Percentiles rank a stretch among this genome's conserved stretches.
These are phyloP conservation scores for Vanacampus margaritifer DNA, from an alignment of 2,113 vertebrate species.

Conservation along the genomic window DNA sequence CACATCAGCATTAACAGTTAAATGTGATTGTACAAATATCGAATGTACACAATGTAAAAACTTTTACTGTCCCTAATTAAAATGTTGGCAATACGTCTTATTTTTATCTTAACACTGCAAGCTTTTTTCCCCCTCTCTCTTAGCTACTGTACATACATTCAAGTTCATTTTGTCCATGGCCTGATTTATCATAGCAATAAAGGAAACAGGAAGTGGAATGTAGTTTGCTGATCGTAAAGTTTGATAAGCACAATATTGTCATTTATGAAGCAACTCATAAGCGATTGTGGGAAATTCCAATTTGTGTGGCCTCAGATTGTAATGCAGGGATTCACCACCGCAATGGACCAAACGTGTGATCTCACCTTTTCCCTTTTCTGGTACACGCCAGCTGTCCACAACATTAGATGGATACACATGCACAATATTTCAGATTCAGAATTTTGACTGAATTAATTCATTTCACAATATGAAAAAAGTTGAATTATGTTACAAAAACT, in stretches of 20 bases:
- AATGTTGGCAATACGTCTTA: background rate
- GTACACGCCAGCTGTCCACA: background rate
- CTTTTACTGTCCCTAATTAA: too few relatives aligned
- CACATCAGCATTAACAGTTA: too few relatives aligned
- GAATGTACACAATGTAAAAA: too few relatives aligned
- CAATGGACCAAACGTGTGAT: conserved; percentile 3
- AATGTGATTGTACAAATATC: too few relatives aligned
- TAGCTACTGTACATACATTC: background rate
- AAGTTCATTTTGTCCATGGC: background rate
- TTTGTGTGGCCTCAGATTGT: background rate
- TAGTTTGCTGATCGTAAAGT: conserved; percentile 10
- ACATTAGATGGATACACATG: background rate
- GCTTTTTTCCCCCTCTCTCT: too few relatives aligned
- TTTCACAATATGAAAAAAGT: background rate
- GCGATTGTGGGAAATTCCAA: conserved; percentile 15
- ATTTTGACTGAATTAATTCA: background rate
- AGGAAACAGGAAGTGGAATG: conserved; percentile 14
- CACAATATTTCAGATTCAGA: too few relatives aligned
- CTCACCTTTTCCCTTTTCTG: background rate
- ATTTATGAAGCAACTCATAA: conserved; percentile 6
- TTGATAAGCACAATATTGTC: conserved; percentile 10
- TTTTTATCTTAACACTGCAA: background rate
- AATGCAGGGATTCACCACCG: conserved; percentile 14
- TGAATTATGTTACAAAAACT: background rate
- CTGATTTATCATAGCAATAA: conserved; percentile 31